These are phyloP conservation scores for Nothobranchius kuhntae DNA, from an alignment of 2,113 vertebrate species.

Conservation along the genomic window DNA sequence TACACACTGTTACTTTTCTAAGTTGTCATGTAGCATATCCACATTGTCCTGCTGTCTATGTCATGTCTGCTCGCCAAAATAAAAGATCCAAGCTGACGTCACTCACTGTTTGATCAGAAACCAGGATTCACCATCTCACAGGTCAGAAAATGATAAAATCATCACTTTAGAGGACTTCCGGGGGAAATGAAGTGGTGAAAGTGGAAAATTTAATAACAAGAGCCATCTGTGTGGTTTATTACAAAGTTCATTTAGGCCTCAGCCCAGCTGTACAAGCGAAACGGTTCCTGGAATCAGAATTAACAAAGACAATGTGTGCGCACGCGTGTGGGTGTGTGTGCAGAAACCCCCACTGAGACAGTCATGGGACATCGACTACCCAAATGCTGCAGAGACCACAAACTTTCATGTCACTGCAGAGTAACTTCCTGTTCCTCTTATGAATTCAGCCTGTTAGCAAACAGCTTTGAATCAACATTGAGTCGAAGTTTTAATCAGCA, in stretches of 20 bases:
- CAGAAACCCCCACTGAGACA: neutral
- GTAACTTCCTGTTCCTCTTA: neutral
- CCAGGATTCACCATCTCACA: neutral
- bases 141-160: no score
- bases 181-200: no score
- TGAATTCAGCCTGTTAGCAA: conserved; percentile 1
- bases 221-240: neutral
- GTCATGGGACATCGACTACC: conserved; percentile 16
- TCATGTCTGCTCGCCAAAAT: no score
- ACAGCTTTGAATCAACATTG: neutral
- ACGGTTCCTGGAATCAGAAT: neutral
- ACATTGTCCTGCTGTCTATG: neutral
- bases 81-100: neutral
- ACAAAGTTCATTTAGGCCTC: neutral
- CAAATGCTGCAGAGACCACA: neutral
- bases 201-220: neutral
- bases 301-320: neutral
- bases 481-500: conserved; percentile 1
- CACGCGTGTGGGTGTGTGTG: neutral
- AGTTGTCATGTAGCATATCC: neutral
- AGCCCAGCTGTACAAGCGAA: neutral
- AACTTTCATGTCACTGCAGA: neutral
- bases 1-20: neutral
- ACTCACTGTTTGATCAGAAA: neutral
- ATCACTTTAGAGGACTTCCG: no score